Conservation (phyloP, 2,888 invertebrate species). For the Bombyx huttoni region DNA sequence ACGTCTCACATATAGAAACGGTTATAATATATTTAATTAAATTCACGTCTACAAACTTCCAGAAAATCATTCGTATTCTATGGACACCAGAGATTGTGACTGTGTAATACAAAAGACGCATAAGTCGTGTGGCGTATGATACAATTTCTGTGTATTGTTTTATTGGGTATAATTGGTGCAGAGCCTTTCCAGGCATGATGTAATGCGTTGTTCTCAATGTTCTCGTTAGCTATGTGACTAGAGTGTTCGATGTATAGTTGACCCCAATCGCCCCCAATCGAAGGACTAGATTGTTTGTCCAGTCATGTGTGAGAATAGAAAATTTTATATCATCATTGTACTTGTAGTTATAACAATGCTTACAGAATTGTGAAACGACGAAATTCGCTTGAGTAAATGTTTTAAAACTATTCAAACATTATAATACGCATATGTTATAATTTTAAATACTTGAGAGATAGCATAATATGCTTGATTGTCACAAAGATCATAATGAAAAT, state of each 20-base stretch:
- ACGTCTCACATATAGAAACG: too few relatives aligned
- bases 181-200: conserved; percentile 46
- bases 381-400: too few relatives aligned
- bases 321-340: too few relatives aligned
- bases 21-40: background rate
- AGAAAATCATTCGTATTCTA: background rate
- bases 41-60: background rate
- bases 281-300: conserved; percentile 64
- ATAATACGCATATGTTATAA: background rate
- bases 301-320: conserved; percentile 21
- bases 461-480: background rate
- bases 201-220: conserved; percentile 30
- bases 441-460: background rate
- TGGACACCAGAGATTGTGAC: background rate
- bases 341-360: too few relatives aligned
- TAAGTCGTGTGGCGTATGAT: conserved; percentile 10
- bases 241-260: conserved; percentile 59
- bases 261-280: conserved; percentile 69
- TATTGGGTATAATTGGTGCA: conserved; percentile 45
- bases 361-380: too few relatives aligned
- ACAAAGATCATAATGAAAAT: background rate
- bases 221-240: conserved; percentile 28
- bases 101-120: conserved; percentile 3
- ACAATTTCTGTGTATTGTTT: conserved; percentile 13
- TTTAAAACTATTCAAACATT: background rate